Conservation (phyloP, 2,797 vertebrate genomes). For the Sebastes minor region DNA sequence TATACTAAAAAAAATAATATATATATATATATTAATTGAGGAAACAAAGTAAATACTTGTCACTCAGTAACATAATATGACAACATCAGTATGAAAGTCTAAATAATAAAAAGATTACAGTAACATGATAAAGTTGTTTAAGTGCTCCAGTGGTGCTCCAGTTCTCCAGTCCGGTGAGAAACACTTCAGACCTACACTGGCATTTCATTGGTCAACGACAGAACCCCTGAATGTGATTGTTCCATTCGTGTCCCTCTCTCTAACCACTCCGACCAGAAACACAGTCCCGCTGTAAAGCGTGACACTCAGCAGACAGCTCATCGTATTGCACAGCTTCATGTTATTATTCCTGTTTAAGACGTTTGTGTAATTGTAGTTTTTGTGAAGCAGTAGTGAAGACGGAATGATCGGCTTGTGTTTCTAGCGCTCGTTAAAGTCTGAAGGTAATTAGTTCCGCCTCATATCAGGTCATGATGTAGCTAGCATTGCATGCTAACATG, state of each 20-base stretch:
- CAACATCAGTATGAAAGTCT: background rate
- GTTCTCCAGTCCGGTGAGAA: background rate
- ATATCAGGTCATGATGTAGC: background rate
- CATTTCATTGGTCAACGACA: constrained; percentile 13
- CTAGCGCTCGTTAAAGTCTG: rapidly evolving
- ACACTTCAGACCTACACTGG: background rate
- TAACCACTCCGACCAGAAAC: constrained; percentile 64
- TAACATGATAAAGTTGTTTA: background rate
- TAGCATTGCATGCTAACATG: constrained; percentile 36
- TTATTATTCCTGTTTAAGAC: rapidly evolving
- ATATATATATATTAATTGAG: background rate
- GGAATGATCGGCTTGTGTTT: background rate
- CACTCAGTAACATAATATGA: background rate
- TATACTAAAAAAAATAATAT: too few relatives aligned
- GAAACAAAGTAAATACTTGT: background rate
- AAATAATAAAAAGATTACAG: background rate
- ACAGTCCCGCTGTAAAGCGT: background rate
- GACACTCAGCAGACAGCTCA: background rate
- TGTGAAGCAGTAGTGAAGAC: background rate
- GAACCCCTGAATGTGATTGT: constrained; percentile 42
- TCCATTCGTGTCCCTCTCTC: constrained; percentile 9
- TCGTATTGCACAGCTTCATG: background rate
- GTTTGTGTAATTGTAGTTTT: rapidly evolving
- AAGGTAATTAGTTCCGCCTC: constrained; percentile 22
- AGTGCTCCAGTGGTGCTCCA: background rate